phyloP scores from a whole-genome alignment of 2,888 invertebrate species.

The Philonicus albiceps region DNA sequence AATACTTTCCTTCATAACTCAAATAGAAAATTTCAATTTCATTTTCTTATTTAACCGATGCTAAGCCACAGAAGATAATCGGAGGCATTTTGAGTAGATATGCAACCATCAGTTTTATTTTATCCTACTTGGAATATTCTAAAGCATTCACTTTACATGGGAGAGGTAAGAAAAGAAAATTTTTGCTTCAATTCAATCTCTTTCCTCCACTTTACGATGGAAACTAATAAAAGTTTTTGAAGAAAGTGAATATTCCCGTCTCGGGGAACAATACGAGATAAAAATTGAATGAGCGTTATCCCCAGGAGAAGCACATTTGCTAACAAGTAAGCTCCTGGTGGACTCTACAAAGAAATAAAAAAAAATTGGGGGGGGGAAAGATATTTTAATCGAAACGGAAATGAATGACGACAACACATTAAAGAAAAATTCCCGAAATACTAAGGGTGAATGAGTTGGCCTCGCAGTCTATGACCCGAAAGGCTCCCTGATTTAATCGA shows the following conservation, averaged over 20 bases:
- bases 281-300: neutral
- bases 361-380: too few relatives aligned
- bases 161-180: too few relatives aligned
- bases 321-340: neutral
- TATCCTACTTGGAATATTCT: neutral
- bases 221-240: neutral
- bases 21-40: neutral
- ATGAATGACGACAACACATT: neutral
- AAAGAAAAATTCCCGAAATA: neutral
- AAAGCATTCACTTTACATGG: too few relatives aligned
- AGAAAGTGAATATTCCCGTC: neutral
- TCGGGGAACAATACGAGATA: neutral
- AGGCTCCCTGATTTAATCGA: neutral
- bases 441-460: neutral
- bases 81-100: too few relatives aligned
- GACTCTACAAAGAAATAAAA: too few relatives aligned
- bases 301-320: neutral
- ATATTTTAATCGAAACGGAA: neutral
- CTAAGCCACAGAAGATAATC: neutral
- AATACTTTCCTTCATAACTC: neutral
- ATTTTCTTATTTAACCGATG: neutral
- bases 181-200: neutral
- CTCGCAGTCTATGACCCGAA: neutral
- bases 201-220: neutral
- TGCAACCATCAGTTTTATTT: neutral